Evolutionary conservation across 2,113 vertebrate genomes (phyloP), one percentile per base, ranked within the genome.

Genomic region (Nibea albiflora): DNA sequence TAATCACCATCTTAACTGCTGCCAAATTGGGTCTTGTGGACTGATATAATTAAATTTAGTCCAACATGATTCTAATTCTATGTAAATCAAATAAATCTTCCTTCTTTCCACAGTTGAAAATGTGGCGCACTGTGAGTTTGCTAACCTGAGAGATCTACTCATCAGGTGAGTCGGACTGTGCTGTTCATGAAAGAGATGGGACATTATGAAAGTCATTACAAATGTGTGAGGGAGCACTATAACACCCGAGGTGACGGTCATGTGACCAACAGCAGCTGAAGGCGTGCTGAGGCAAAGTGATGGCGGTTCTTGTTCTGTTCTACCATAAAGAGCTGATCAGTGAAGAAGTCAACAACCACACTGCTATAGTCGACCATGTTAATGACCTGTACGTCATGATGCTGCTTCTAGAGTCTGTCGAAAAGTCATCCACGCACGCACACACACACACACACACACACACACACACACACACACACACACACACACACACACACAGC

Each of bases 61-160:
- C 12, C 22, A n/a, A 60, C 17, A 31, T 5, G 35, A 39, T 39
- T 39, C 35, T 8, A 26, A 17, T 10, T 76, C 9, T 49, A 19
- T 61, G 19, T 50, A 10, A 50, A 10, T 12, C 63, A 26, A 28
- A 49, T 2, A 28, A 42, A 28, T 61, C 2, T 24, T 3, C 16
- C 81, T 74, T 86, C 54, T 69, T 31, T 47, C 93, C 92, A 61
- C 95, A 99, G 98, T 99, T 90, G 98, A 99, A 95, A 99, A 99
- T 81, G 92, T 95, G 0, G 94, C 88, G 0, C 98, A 99, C 89
- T 98, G 97, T 1, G 97, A 99, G 92, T 98, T 99, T 87, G 94
- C 97, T 84, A 94, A 97, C 56, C 95, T 99, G 90, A 93, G 94
- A 86, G 97, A 99, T 90, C 95, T 99, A 44, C 96, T 99, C 56